Evolutionary conservation across 2,113 vertebrate genomes (phyloP).

Genomic region (Sorex fumeus): DNA sequence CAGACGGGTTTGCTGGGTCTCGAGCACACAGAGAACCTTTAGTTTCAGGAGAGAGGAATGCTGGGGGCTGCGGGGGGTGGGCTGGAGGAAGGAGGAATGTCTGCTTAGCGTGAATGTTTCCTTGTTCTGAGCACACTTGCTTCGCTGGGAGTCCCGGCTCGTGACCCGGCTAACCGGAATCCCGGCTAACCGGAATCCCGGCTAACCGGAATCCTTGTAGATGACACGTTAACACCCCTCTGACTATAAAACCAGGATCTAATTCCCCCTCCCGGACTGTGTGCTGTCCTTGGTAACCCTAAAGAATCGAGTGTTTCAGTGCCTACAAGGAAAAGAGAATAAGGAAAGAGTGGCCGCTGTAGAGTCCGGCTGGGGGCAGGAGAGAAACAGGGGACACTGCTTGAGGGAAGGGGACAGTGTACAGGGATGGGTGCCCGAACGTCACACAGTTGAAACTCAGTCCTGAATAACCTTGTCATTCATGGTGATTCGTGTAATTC

Average conservation of each 20-base stretch:
- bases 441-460: too few relatives aligned
- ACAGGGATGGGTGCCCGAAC: too few relatives aligned
- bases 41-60: background rate
- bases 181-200: background rate
- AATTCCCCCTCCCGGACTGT: background rate
- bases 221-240: conserved; percentile 7
- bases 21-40: background rate
- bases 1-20: background rate
- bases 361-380: too few relatives aligned
- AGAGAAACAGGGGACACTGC: too few relatives aligned
- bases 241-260: background rate
- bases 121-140: conserved; percentile 6
- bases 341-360: too few relatives aligned
- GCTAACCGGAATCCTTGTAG: background rate
- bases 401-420: too few relatives aligned
- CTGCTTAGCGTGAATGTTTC: background rate
- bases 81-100: too few relatives aligned
- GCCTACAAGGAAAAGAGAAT: too few relatives aligned
- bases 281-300: background rate
- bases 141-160: background rate
- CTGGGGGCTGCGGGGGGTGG: background rate
- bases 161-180: background rate
- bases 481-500: too few relatives aligned
- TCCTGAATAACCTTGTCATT: too few relatives aligned
- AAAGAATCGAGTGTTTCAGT: too few relatives aligned